phyloP scores from a whole-genome alignment of 2,888 invertebrate species.

The Spodoptera picta region DNA sequence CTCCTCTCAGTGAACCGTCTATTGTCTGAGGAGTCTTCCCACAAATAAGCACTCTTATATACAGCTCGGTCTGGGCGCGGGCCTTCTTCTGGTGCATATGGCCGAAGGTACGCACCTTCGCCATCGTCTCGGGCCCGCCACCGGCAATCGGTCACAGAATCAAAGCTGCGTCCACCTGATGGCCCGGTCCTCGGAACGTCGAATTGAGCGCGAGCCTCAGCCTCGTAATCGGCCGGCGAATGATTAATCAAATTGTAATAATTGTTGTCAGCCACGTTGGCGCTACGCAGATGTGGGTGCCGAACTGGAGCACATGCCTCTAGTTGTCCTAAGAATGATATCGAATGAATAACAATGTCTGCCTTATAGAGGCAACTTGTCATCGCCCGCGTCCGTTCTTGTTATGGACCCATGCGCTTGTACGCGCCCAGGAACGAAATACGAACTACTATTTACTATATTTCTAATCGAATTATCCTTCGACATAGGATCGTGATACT shows the following conservation, averaged over 20 bases:
- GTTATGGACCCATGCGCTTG: constrained; percentile 70
- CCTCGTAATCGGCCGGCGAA: constrained; percentile 82
- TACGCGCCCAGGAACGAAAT: constrained; percentile 76
- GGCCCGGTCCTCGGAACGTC: constrained; percentile 73
- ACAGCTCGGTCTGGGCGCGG: constrained; percentile 85
- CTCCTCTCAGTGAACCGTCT: constrained; percentile 95
- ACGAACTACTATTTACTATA: constrained; percentile 5
- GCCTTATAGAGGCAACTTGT: constrained; percentile 38
- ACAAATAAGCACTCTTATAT: constrained; percentile 88
- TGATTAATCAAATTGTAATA: constrained; percentile 89
- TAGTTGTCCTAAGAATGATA: constrained; percentile 88
- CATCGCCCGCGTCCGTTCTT: constrained; percentile 60
- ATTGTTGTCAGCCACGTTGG: constrained; percentile 87
- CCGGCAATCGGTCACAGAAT: constrained; percentile 84
- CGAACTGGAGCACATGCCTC: constrained; percentile 86
- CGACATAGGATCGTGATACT: constrained; percentile 13
- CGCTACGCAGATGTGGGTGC: constrained; percentile 83
- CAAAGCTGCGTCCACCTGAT: constrained; percentile 82
- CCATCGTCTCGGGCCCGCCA: constrained; percentile 87
- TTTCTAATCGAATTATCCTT: constrained; percentile 21
- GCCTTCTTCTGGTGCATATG: constrained; percentile 81
- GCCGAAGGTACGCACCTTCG: constrained; percentile 82
- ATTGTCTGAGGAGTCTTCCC: constrained; percentile 91
- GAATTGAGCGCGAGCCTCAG: constrained; percentile 76
- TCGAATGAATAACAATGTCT: constrained; percentile 70